A percentile compares a stretch with the other conserved stretches of the same genome.
phyloP scores from a whole-genome alignment of 2,797 vertebrate species.

The Triplophysa bombifrons region DNA sequence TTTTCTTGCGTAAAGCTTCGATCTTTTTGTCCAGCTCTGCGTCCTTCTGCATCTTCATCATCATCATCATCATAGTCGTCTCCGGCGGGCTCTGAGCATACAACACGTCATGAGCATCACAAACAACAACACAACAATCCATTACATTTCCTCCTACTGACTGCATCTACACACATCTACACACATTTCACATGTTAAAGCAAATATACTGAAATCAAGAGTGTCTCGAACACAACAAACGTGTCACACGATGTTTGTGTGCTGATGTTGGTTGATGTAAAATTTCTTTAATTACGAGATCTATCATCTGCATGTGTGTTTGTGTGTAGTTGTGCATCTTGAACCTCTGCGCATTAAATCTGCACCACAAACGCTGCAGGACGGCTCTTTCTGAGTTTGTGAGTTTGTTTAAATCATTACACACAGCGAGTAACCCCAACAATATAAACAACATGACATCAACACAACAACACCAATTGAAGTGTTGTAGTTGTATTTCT shows the following conservation, averaged over 20 bases:
- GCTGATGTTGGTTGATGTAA: not conserved
- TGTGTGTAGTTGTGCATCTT: constrained; percentile 45
- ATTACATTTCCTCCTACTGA: not conserved
- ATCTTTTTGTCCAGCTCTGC: constrained; percentile 94
- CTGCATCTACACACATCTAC: not conserved
- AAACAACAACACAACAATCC: not conserved
- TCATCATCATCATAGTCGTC: constrained; percentile 78
- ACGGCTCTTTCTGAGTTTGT: too few relatives aligned
- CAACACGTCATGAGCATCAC: not conserved
- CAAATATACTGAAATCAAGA: not conserved
- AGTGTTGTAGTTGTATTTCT: too few relatives aligned
- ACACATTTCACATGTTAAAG: not conserved
- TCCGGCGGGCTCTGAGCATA: constrained; percentile 68
- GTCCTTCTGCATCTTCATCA: constrained; percentile 87
- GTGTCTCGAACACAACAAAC: not conserved
- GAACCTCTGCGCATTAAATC: constrained; percentile 62
- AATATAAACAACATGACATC: not conserved
- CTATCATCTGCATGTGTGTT: not conserved
- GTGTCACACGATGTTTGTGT: not conserved
- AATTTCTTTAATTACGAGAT: not conserved
- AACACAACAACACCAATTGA: not conserved
- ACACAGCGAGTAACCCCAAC: too few relatives aligned
- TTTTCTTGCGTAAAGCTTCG: constrained; percentile 91
- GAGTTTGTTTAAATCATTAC: too few relatives aligned
- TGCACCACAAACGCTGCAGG: constrained; percentile 57